These are phyloP conservation scores for Tupaia tana DNA, from an alignment of 2,113 vertebrate species.

Conservation along the genomic window DNA sequence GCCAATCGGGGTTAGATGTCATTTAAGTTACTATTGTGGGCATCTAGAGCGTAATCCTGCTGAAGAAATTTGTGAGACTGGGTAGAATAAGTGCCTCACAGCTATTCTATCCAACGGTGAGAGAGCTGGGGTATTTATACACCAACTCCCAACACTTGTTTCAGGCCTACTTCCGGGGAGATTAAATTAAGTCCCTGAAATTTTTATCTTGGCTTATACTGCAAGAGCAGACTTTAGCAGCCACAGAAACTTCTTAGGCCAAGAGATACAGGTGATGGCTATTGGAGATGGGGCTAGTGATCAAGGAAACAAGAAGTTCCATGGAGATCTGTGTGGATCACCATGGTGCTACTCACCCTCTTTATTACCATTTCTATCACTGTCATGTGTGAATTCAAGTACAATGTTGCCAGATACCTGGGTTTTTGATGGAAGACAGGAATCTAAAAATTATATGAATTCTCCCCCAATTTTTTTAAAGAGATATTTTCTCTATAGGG, in stretches of 20 bases:
- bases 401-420: not conserved
- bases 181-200: not conserved
- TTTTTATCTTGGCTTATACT: not conserved
- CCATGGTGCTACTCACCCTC: not conserved
- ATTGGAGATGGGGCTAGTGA: not conserved
- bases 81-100: not conserved
- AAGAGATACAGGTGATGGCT: not conserved
- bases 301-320: no score
- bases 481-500: no score
- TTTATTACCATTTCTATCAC: not conserved
- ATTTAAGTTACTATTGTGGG: not conserved
- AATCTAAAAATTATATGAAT: not conserved
- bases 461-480: not conserved
- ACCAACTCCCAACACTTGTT: no score
- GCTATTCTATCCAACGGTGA: not conserved
- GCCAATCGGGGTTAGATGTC: not conserved
- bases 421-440: not conserved
- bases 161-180: not conserved
- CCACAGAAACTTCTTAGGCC: not conserved
- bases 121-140: not conserved
- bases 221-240: not conserved
- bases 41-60: not conserved
- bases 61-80: not conserved
- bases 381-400: not conserved
- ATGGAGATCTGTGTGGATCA: not conserved